These are phyloP conservation scores for Sarcoramphus papa DNA, from an alignment of 2,797 vertebrate species.

Conservation along the genomic window DNA sequence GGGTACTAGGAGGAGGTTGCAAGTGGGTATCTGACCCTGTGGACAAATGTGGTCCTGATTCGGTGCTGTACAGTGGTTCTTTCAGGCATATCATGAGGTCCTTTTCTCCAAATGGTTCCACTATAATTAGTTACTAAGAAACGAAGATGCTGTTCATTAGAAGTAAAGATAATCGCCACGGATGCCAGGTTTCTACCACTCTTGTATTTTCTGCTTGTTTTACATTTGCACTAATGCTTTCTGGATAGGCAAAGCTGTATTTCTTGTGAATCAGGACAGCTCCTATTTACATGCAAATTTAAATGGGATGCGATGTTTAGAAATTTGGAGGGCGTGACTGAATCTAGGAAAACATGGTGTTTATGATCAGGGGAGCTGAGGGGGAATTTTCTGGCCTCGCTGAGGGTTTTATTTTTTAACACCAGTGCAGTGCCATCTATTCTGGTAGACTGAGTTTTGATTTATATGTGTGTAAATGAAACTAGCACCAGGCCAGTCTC, in stretches of 20 bases:
- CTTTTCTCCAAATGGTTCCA: not conserved
- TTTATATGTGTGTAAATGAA: conserved; percentile 40
- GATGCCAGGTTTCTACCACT: not conserved
- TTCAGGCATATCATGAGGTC: not conserved
- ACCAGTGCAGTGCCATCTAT: not conserved
- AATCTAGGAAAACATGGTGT: not conserved
- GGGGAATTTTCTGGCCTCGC: not conserved
- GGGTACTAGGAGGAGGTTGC: not conserved
- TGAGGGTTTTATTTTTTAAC: conserved; percentile 25
- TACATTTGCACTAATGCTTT: not conserved
- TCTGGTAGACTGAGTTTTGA: conserved; percentile 18
- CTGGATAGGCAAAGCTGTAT: not conserved
- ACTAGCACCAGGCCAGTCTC: conserved; percentile 32
- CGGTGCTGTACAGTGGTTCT: rapidly evolving
- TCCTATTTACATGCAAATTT: conserved; percentile 39
- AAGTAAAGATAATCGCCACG: not conserved
- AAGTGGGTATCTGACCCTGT: not conserved
- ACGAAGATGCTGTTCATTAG: not conserved
- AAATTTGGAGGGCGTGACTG: conserved; percentile 12
- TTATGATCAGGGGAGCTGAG: not conserved
- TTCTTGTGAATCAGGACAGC: not conserved
- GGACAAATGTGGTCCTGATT: not conserved
- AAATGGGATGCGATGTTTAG: not conserved
- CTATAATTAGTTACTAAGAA: conserved; percentile 16
- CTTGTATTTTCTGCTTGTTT: conserved; percentile 9